Evolutionary conservation across 1,140 invertebrate genomes (phyloP).

Genomic region (Chlorops oryzae): DNA sequence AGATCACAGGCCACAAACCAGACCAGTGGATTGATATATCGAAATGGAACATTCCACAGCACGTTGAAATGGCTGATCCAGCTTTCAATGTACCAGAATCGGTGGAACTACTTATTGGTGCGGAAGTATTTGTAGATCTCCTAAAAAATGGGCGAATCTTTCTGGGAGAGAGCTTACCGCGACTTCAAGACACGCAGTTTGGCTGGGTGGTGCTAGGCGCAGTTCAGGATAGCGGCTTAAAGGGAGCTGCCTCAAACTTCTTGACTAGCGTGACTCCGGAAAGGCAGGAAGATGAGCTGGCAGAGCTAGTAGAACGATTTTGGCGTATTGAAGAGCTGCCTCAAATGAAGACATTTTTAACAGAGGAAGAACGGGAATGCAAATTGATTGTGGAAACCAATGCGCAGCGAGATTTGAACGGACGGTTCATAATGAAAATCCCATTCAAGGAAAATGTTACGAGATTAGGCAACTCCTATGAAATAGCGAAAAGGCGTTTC

Average conservation of each 20-base stretch:
- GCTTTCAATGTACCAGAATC: conserved; percentile 16
- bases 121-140: too few relatives aligned
- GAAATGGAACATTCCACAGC: conserved; percentile 18
- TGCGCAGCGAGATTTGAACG: conserved; percentile 1
- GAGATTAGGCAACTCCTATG: conserved; percentile 31
- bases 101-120: neutral
- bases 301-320: too few relatives aligned
- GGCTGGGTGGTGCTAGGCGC: too few relatives aligned
- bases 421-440: conserved; percentile 20
- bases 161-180: conserved; percentile 35
- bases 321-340: too few relatives aligned
- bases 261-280: too few relatives aligned
- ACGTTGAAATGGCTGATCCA: conserved; percentile 25
- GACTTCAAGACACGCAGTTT: too few relatives aligned
- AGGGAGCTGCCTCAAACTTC: too few relatives aligned
- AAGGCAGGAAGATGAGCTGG: too few relatives aligned
- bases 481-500: conserved; percentile 27
- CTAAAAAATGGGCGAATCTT: too few relatives aligned
- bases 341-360: too few relatives aligned
- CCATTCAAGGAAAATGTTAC: conserved; percentile 17
- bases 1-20: conserved; percentile 5
- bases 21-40: neutral
- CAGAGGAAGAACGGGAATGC: too few relatives aligned
- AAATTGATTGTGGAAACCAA: conserved; percentile 13
- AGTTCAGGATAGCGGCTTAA: too few relatives aligned